These are phyloP conservation scores for Galbula dea DNA, from an alignment of 2,113 vertebrate genomes.

Conservation along the genomic window DNA sequence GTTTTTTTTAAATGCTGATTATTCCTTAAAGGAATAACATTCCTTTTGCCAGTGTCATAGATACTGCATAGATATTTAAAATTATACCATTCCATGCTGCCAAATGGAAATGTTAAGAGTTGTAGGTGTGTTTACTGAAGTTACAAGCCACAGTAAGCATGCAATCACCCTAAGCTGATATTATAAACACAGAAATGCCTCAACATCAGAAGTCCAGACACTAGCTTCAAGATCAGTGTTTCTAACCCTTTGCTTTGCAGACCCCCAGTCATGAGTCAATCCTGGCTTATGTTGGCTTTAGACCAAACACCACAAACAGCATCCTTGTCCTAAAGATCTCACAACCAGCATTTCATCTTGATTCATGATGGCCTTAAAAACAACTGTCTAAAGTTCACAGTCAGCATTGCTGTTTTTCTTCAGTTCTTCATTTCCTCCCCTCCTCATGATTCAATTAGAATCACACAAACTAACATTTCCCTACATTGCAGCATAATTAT, in stretches of 20 bases:
- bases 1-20: background rate
- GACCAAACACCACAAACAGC: background rate
- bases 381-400: background rate
- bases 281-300: background rate
- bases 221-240: background rate
- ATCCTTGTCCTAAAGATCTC: background rate
- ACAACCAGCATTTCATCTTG: background rate
- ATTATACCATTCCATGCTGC: background rate
- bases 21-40: background rate
- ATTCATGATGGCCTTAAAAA: background rate
- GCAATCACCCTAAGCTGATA: background rate
- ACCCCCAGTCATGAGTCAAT: background rate
- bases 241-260: background rate
- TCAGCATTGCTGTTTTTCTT: background rate
- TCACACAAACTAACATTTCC: background rate
- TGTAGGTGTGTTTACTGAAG: background rate
- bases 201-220: background rate
- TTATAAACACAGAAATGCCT: background rate
- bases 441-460: background rate
- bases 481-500: background rate
- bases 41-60: background rate
- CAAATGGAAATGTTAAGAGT: background rate
- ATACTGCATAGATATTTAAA: background rate
- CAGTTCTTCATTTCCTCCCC: rapidly evolving
- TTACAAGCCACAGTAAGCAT: background rate